A percentile compares a stretch with the other conserved stretches of the same genome.
Evolutionary conservation across 2,113 vertebrate genomes (phyloP).

Genomic region (Eubucco bourcierii): DNA sequence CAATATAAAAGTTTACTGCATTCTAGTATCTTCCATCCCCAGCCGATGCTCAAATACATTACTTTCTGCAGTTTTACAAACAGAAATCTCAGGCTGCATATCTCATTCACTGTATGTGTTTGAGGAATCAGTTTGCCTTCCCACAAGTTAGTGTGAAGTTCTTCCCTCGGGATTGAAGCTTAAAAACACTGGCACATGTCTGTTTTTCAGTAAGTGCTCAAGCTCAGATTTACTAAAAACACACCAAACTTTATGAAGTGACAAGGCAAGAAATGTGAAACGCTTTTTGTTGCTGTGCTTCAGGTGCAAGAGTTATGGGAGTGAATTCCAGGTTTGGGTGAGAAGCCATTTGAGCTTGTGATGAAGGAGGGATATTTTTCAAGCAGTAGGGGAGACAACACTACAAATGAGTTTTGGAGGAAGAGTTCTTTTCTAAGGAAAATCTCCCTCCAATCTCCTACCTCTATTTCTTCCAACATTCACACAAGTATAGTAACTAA

Average conservation of each 20-base stretch:
- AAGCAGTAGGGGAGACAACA: not conserved
- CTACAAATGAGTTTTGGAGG: fast-evolving
- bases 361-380: not conserved
- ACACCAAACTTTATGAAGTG: not conserved
- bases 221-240: not conserved
- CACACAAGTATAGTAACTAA: not conserved
- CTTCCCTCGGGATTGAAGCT: not conserved
- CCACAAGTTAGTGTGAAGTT: not conserved
- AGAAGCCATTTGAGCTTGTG: not conserved
- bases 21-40: not conserved
- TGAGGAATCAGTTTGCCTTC: not conserved
- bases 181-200: not conserved
- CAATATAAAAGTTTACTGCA: not conserved
- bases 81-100: not conserved
- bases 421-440: not conserved
- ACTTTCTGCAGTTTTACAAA: not conserved
- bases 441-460: not conserved
- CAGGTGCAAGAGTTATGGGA: not conserved
- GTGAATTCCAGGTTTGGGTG: not conserved
- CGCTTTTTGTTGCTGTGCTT: not conserved
- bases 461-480: not conserved
- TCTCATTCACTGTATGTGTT: not conserved
- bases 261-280: not conserved
- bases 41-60: not conserved
- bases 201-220: not conserved